A percentile compares a stretch with the other conserved stretches of the same genome.
These are phyloP conservation scores for Orthosia gothica DNA, from an alignment of 2,888 invertebrate genomes.

Conservation along the genomic window DNA sequence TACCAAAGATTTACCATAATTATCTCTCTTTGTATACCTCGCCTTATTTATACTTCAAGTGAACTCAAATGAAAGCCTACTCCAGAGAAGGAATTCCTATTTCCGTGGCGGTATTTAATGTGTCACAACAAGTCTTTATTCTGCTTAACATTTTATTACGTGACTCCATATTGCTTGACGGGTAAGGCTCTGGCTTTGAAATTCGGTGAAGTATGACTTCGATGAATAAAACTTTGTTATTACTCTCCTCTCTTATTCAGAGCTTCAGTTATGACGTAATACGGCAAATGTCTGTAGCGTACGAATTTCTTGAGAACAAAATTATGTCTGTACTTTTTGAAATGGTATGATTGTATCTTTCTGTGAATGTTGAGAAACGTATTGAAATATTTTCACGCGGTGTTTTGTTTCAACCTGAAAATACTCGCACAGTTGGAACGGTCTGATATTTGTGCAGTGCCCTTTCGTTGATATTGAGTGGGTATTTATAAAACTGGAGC, in stretches of 20 bases:
- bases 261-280: slow-evolving; percentile 32
- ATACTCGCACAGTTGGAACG: background rate
- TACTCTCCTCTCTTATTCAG: slow-evolving; percentile 26
- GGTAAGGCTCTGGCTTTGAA: slow-evolving; percentile 32
- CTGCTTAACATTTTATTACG: slow-evolving; percentile 61
- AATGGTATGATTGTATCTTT: slow-evolving; percentile 1
- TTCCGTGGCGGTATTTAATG: slow-evolving; percentile 61
- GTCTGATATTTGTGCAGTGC: background rate
- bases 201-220: slow-evolving; percentile 37
- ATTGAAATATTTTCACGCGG: background rate
- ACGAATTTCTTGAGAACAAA: slow-evolving; percentile 16
- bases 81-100: slow-evolving; percentile 56
- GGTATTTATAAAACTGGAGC: background rate
- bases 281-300: slow-evolving; percentile 11
- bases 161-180: slow-evolving; percentile 48
- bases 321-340: slow-evolving; percentile 6
- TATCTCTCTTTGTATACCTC: background rate
- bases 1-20: too few species aligned
- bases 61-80: slow-evolving; percentile 52
- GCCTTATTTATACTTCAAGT: slow-evolving; percentile 36
- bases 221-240: slow-evolving; percentile 46
- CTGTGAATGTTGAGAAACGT: slow-evolving; percentile 15
- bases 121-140: slow-evolving; percentile 64
- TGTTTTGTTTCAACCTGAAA: background rate
- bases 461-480: background rate